Conservation (phyloP, 23 tunicate species). For the Styela clava region DNA sequence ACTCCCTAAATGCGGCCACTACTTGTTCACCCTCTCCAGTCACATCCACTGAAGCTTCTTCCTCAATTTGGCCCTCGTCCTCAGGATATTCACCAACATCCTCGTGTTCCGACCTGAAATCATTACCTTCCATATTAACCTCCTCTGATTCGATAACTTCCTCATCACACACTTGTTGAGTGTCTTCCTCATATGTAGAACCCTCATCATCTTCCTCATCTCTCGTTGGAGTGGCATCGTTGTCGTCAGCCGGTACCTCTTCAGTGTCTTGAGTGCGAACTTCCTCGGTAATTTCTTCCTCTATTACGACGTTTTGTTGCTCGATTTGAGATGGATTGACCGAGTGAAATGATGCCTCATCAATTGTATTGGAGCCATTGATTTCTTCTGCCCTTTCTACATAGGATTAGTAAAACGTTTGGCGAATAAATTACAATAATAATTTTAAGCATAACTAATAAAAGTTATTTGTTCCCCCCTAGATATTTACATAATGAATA, state of each 20-base stretch:
- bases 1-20: neutral
- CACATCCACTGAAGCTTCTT: constrained; percentile 14
- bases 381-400: constrained; percentile 8
- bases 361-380: neutral
- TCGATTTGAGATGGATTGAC: neutral
- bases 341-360: neutral
- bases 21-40: neutral
- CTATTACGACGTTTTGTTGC: neutral
- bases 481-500: no score
- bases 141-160: neutral
- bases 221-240: constrained; percentile 9
- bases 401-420: constrained; percentile 23
- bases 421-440: neutral
- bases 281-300: neutral
- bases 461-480: no score
- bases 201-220: constrained; percentile 18
- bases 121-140: constrained; percentile 12
- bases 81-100: neutral
- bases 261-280: neutral
- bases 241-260: neutral
- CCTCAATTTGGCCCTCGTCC: neutral
- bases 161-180: neutral
- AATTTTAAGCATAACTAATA: no score
- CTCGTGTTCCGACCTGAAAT: constrained; percentile 3
- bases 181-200: neutral